A percentile compares a stretch with the other conserved stretches of the same genome.
phyloP scores from a whole-genome alignment of 1,140 invertebrate genomes.

The Oscheius sp. region DNA sequence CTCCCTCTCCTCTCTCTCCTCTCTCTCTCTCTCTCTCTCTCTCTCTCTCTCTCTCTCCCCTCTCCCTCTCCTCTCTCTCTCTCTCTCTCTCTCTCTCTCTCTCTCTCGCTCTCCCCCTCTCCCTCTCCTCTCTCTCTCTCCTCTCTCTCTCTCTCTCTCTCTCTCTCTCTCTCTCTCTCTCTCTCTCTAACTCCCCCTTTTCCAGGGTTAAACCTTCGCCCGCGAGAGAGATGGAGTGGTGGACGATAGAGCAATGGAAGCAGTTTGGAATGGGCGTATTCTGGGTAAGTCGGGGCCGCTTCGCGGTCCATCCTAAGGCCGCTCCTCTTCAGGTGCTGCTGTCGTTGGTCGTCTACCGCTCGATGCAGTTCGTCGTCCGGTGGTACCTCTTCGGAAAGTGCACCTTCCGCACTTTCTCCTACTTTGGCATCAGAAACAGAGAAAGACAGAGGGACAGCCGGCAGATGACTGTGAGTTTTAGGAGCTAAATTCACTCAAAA shows the following conservation, averaged over 20 bases:
- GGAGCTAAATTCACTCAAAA: not conserved
- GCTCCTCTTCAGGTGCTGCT: slow-evolving; percentile 26
- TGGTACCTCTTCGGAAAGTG: slow-evolving; percentile 46
- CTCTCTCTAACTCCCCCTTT: not conserved
- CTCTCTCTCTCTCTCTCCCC: not conserved
- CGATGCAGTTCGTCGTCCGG: slow-evolving; percentile 39
- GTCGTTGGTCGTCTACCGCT: slow-evolving; percentile 38
- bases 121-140: not conserved
- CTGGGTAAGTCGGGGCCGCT: not conserved
- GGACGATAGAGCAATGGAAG: slow-evolving; percentile 12
- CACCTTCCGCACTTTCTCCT: slow-evolving; percentile 42
- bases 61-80: not conserved
- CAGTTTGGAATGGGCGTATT: not conserved
- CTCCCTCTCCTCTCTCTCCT: not conserved
- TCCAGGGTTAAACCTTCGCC: not conserved
- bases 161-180: not conserved
- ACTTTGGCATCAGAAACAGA: slow-evolving; percentile 24
- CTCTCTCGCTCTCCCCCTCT: too few species aligned
- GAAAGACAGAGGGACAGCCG: slow-evolving; percentile 6
- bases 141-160: not conserved
- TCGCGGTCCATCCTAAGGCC: not conserved
- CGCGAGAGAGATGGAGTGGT: not conserved
- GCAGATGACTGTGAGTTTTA: not conserved
- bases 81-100: not conserved
- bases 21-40: not conserved